Evolutionary conservation across 2,888 invertebrate species (phyloP).

Genomic region (Mesorhabditis sp.): DNA sequence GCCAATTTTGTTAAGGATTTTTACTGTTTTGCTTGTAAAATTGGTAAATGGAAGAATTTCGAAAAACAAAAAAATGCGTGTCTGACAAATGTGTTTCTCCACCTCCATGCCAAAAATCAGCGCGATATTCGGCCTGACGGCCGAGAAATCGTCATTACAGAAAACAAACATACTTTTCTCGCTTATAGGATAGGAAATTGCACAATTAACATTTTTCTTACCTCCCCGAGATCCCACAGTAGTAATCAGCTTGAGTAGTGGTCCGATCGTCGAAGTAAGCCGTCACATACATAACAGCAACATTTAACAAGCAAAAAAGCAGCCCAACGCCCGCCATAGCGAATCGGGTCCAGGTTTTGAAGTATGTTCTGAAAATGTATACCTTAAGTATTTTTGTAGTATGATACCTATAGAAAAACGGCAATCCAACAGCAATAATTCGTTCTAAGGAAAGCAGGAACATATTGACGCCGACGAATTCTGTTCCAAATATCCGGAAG

Average conservation of each 20-base stretch:
- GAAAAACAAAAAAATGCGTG: no score
- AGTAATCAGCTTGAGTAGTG: background rate
- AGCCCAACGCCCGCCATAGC: background rate
- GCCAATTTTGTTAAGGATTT: no score
- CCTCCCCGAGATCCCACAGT: slow-evolving; percentile 5
- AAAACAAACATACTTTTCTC: no score
- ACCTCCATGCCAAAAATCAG: no score
- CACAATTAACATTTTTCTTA: background rate
- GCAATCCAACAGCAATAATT: background rate
- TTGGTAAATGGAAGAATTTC: no score
- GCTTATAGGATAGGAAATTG: no score
- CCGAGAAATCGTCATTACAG: no score
- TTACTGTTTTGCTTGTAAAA: no score
- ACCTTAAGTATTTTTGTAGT: no score
- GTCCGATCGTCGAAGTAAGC: background rate
- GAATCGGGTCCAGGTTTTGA: background rate
- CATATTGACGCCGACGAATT: slow-evolving; percentile 2
- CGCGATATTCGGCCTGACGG: no score
- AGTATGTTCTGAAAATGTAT: background rate
- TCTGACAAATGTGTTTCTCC: no score
- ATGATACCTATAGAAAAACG: background rate
- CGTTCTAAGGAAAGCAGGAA: background rate
- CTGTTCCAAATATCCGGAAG: background rate
- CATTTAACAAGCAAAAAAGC: background rate
- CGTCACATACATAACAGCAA: background rate